phyloP scores from a whole-genome alignment of 2,113 vertebrate species.

The Erythrocercus mccallii region DNA sequence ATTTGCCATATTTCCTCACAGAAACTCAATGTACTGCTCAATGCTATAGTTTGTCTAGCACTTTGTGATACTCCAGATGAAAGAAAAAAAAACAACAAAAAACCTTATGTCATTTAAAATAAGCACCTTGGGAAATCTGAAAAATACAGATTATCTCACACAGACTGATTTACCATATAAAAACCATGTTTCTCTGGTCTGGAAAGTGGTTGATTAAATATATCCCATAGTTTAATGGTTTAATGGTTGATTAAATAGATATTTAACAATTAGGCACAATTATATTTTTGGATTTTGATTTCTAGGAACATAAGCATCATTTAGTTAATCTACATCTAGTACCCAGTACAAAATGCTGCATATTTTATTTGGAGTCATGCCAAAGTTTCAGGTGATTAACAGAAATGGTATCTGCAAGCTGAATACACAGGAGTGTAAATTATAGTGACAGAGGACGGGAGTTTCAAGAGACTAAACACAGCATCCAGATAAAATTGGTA shows the following conservation, averaged over 20 bases:
- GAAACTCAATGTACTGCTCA: neutral
- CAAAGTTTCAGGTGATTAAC: neutral
- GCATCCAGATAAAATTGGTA: neutral
- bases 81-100: neutral
- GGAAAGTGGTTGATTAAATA: neutral
- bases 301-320: neutral
- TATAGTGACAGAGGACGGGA: neutral
- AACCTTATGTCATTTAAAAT: neutral
- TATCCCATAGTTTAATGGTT: neutral
- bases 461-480: neutral
- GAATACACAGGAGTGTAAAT: neutral
- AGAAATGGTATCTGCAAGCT: neutral
- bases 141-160: neutral
- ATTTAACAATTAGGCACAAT: neutral
- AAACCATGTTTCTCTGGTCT: neutral
- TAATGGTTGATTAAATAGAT: neutral
- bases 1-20: neutral
- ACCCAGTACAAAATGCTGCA: neutral
- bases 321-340: slow-evolving; percentile 2
- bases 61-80: neutral
- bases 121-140: neutral
- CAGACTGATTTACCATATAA: neutral
- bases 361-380: neutral
- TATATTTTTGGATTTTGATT: neutral
- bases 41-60: neutral